Evolutionary conservation across 2,797 vertebrate species (phyloP).

Genomic region (Myiotriccus ornatus): DNA sequence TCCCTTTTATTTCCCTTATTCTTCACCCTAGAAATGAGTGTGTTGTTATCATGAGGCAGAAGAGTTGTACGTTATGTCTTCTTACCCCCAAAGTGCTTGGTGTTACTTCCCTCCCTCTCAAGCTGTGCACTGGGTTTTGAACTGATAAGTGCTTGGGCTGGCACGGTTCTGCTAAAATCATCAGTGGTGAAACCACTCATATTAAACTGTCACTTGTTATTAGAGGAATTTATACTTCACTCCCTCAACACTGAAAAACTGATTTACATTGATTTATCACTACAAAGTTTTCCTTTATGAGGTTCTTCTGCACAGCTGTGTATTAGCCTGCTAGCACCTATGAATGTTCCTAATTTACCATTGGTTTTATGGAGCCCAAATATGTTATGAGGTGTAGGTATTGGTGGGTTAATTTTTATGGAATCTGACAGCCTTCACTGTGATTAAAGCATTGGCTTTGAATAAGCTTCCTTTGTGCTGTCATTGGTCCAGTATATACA

Average conservation of each 20-base stretch:
- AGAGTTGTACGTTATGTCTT: neutral
- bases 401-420: neutral
- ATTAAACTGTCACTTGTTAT: neutral
- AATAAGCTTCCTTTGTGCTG: neutral
- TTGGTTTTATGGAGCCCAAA: neutral
- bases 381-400: neutral
- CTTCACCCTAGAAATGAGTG: neutral
- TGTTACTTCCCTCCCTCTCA: neutral
- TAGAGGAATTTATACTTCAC: neutral
- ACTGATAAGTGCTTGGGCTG: neutral
- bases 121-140: neutral
- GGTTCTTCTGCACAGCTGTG: neutral
- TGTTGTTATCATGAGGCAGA: neutral
- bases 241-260: neutral
- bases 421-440: neutral
- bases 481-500: neutral
- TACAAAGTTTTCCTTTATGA: neutral
- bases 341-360: neutral
- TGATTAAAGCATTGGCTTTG: neutral
- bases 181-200: neutral
- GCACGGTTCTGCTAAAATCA: neutral
- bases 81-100: neutral
- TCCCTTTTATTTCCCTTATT: neutral
- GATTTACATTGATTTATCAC: neutral
- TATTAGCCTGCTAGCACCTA: neutral